Base-by-base conservation (phyloP, 2,888 invertebrate genomes). In the Tupiocoris notatus region DNA sequence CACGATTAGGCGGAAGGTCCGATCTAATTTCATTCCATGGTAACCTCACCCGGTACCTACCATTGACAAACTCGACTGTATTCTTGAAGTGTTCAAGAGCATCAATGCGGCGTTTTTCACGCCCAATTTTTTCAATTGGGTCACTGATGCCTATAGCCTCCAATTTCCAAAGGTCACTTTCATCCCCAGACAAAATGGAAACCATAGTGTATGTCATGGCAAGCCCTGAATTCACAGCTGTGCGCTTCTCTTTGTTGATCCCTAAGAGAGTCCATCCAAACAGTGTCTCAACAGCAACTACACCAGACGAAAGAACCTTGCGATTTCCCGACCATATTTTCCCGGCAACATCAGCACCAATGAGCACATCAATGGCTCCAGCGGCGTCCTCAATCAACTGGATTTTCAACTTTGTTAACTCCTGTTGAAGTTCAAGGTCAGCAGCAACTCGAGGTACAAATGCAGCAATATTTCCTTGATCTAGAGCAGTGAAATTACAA, bases 141-240 rank as follows among this genome's bases (percentile, higher is more conserved):
- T 65, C 65, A 24, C 24, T 2, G 9, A 65, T 65, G 6, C 65
- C 65, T 7, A 65, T 65, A 16, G 65, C 20, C 17, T 65, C 65
- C 23, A 65, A 25, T 22, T 24, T 65, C 65, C 65, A 65, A n/a
- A 65, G n/a, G 24, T 65, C 65, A 7, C 6, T 7, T 1, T 17
- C 65, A 25, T 65, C 65, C 7, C 24, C 65, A 25, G 65, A 9
- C 7, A 20, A 3, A 1, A 65, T n/a, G 17, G 65, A 17, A 9
- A 39, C 18, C 65, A 65, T 65, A 1, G 65, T 65, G n/a, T 24
- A 65, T 3, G 65, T 65, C 2, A 20, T 65, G 23, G 65, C 65
- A 65, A 65, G 65, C 2, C 16, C 16, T 2, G 18, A 16, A 24
- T 1, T 9, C 23, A 7, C 25, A 12, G 65, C 7, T 3, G 7